phyloP scores from a whole-genome alignment of 2,113 vertebrate genomes.

The Lanius ludovicianus region DNA sequence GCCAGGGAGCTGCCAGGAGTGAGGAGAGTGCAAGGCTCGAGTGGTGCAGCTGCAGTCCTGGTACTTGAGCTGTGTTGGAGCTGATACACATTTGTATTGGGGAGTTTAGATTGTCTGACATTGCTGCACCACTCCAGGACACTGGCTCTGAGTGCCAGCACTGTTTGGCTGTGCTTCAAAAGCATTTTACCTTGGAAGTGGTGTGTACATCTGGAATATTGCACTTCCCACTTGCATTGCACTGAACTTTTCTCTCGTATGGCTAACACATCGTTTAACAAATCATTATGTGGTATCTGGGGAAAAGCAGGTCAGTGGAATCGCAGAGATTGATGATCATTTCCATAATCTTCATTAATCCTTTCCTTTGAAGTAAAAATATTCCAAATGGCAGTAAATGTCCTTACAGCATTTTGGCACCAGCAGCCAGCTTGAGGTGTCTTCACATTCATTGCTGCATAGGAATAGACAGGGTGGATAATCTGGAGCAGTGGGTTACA shows the following conservation, averaged over 20 bases:
- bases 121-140: background rate
- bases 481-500: background rate
- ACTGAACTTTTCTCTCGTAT: background rate
- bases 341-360: slow-evolving; percentile 32
- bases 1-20: background rate
- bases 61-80: background rate
- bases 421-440: background rate
- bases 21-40: background rate
- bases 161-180: background rate
- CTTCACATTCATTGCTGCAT: background rate
- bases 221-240: background rate
- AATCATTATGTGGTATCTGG: background rate
- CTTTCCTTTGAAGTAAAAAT: slow-evolving; percentile 43
- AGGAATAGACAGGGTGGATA: background rate
- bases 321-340: background rate
- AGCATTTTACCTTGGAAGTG: background rate
- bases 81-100: background rate
- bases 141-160: background rate
- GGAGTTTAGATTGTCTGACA: background rate
- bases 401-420: background rate
- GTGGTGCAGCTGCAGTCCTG: background rate
- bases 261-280: background rate
- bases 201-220: background rate
- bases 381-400: background rate
- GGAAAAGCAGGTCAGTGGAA: background rate